These are phyloP conservation scores for Eilema sororculum DNA, from an alignment of 2,888 invertebrate species.

Conservation along the genomic window DNA sequence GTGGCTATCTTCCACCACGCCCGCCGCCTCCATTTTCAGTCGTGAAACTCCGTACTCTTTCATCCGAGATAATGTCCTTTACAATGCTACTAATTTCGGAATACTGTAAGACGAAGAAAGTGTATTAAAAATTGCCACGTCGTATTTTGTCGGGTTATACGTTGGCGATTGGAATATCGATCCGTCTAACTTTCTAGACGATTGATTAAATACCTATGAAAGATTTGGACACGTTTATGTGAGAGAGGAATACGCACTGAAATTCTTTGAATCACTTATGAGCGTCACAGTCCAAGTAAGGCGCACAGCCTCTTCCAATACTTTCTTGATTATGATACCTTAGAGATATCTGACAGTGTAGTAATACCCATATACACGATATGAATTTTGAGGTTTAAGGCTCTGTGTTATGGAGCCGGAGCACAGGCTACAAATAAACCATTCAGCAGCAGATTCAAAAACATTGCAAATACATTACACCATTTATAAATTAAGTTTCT, in stretches of 20 bases:
- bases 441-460: no score
- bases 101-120: constrained; percentile 50
- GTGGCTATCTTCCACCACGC: constrained; percentile 74
- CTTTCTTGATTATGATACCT: neutral
- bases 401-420: no score
- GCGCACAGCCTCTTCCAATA: neutral
- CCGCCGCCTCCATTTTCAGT: constrained; percentile 71
- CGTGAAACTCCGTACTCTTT: constrained; percentile 65
- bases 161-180: constrained; percentile 79
- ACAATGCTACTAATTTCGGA: constrained; percentile 68
- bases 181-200: constrained; percentile 83
- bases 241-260: neutral
- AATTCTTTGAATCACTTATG: constrained; percentile 1
- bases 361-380: no score
- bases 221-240: constrained; percentile 35
- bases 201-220: constrained; percentile 75
- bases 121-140: constrained; percentile 48
- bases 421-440: no score
- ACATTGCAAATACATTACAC: no score
- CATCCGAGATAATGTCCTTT: constrained; percentile 70
- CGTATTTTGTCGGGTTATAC: constrained; percentile 58
- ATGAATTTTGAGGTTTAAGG: no score
- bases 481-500: no score
- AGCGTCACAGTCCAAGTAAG: neutral
- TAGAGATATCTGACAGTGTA: neutral